Evolutionary conservation across 2,113 vertebrate species (phyloP).

Genomic region (Sylvilagus bachmani): DNA sequence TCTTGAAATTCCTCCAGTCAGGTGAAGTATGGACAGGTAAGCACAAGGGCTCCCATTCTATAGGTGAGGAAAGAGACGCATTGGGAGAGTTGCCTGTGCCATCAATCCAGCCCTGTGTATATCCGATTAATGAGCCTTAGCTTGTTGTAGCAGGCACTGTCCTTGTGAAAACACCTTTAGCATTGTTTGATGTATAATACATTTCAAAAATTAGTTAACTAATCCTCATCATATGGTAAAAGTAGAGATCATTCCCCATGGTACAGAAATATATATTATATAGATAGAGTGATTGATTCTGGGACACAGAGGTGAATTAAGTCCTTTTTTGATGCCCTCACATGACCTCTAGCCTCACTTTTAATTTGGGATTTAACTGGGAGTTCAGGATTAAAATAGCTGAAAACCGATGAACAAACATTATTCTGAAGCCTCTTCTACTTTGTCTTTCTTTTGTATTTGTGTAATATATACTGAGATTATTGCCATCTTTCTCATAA

Average conservation of each 20-base stretch:
- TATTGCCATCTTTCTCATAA: not conserved
- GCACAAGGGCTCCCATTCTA: not conserved
- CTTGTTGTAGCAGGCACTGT: not conserved
- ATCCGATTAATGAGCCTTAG: not conserved
- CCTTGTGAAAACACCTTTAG: not conserved
- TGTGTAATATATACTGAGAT: not conserved
- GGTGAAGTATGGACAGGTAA: not conserved
- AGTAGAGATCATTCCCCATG: constrained; percentile 16
- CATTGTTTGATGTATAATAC: not conserved
- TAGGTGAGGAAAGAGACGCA: not conserved
- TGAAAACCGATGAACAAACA: too few relatives aligned
- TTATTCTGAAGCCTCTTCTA: too few relatives aligned
- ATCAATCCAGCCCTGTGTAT: not conserved
- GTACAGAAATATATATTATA: not conserved
- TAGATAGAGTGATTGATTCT: not conserved
- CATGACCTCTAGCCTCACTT: not conserved
- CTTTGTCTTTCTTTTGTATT: not conserved
- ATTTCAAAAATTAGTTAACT: not conserved
- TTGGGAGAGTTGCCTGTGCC: rapidly evolving
- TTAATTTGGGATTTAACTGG: not conserved
- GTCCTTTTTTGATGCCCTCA: not conserved
- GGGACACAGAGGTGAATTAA: not conserved
- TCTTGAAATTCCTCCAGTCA: not conserved
- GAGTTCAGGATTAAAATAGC: too few relatives aligned
- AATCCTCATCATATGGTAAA: not conserved